Conservation (phyloP, 2,113 vertebrate genomes). For the Sinosuthora webbiana region DNA sequence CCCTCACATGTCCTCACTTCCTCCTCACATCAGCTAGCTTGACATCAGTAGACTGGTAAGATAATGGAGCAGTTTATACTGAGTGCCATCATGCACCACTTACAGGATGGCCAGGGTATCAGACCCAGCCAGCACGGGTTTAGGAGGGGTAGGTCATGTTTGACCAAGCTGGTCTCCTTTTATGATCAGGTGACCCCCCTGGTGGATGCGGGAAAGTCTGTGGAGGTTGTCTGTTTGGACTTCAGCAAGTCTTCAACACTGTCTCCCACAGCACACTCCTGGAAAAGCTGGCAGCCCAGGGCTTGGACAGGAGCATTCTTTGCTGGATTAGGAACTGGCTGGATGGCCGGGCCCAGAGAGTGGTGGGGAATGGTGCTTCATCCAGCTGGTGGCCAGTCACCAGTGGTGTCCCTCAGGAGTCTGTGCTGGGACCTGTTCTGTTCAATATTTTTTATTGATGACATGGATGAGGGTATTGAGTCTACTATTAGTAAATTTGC, state of each 20-base stretch:
- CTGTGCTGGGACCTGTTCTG: neutral
- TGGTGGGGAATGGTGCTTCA: neutral
- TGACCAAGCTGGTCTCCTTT: neutral
- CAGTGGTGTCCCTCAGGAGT: neutral
- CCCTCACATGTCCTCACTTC: neutral
- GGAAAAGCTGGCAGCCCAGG: neutral
- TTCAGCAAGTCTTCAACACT: neutral
- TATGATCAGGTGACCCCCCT: neutral
- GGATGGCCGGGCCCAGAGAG: neutral
- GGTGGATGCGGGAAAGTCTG: neutral
- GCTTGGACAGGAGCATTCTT: neutral
- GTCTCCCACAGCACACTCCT: neutral
- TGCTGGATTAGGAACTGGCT: neutral
- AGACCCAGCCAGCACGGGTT: neutral
- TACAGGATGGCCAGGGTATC: neutral
- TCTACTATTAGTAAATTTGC: neutral
- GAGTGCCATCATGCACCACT: neutral
- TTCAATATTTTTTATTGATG: neutral
- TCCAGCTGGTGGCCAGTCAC: neutral
- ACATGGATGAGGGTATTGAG: neutral
- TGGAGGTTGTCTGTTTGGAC: neutral
- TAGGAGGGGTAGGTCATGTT: neutral
- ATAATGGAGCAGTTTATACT: neutral
- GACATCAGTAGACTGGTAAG: neutral
- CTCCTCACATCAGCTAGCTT: neutral